These are phyloP conservation scores for Lasioglossum morio DNA, from an alignment of 2,888 invertebrate species.

Conservation along the genomic window DNA sequence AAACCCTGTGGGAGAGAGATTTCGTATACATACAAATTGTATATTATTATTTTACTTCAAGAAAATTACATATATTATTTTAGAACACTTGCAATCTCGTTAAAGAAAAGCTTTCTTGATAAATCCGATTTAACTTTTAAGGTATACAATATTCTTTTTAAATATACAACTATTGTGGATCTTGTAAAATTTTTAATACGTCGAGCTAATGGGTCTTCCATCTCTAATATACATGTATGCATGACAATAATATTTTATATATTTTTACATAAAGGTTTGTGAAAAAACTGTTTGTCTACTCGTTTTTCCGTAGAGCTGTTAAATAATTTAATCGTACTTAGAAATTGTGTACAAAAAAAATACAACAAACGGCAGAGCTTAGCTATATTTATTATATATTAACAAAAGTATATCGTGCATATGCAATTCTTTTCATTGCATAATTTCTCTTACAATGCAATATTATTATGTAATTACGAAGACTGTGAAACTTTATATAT, in stretches of 20 bases:
- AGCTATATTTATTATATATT: constrained; percentile 37
- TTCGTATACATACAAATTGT: constrained; percentile 56
- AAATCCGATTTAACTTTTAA: constrained; percentile 25
- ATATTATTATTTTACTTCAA: constrained; percentile 38
- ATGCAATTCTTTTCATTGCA: constrained; percentile 20
- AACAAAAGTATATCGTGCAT: constrained; percentile 29
- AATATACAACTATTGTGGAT: constrained; percentile 35
- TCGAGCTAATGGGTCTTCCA: constrained; percentile 66
- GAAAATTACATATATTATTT: constrained; percentile 25
- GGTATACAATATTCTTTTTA: constrained; percentile 42
- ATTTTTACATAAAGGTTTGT: constrained; percentile 53
- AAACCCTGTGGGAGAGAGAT: constrained; percentile 71
- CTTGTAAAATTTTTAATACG: constrained; percentile 49
- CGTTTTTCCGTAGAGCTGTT: constrained; percentile 40
- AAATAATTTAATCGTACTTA: constrained; percentile 38
- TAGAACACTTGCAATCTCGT: constrained; percentile 28
- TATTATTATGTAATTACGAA: constrained; percentile 18
- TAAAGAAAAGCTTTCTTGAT: constrained; percentile 32
- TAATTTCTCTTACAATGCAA: constrained; percentile 22
- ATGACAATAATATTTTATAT: constrained; percentile 65
- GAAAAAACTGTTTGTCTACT: constrained; percentile 35
- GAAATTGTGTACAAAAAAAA: constrained; percentile 27
- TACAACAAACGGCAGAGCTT: background rate
- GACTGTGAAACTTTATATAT: constrained; percentile 32
- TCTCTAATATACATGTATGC: constrained; percentile 48